Base-by-base conservation (phyloP, 2,888 invertebrate genomes). In the Drosophila peninsularis region DNA sequence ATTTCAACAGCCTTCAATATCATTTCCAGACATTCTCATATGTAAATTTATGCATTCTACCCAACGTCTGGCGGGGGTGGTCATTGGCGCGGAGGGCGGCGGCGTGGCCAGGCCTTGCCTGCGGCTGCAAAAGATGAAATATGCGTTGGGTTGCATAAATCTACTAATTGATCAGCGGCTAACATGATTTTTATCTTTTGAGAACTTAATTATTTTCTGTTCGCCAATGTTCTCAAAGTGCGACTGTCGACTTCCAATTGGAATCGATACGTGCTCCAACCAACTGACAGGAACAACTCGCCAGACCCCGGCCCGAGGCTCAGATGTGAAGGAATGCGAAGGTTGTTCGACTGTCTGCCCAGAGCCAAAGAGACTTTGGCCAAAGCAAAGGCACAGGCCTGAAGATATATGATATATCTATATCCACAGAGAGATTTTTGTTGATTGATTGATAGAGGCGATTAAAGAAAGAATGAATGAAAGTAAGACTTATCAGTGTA, bases 141-240 rank as follows among this genome's bases (percentile, higher is more conserved):
- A 87, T 89, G 79, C 80, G 62, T 30, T 73, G 71, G 78, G 73
- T 49, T 69, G 78, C 71, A 78, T 79, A 79, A 90, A 90, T 82
- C 86, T 80, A 88, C 90, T 91, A 90, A 90, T 90, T 90, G 90
- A 90, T 91, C 89, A 80, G 88, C 75, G 88, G 88, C 90, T 78
- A 91, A 91, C 90, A 91, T 85, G 91, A 91, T 90, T 90, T 89
- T 91, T 90, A 90, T 91, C 91, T 84, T 87, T 90, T 89, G 86
- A 90, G 89, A 90, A 90, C 90, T 90, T 90, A 90, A 90, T 90
- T 90, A 90, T 89, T 90, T 90, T 75, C 80, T 87, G 79, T 84
- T 79, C 74, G 52, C 56, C 74, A 47, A 47, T 75, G 75, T 65
- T 61, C 21, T 17, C 73, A 72, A 68, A 60, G 58, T 72, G 78